Evolutionary conservation across 2,797 vertebrate species (phyloP).

Genomic region (Sarcophilus harrisii): DNA sequence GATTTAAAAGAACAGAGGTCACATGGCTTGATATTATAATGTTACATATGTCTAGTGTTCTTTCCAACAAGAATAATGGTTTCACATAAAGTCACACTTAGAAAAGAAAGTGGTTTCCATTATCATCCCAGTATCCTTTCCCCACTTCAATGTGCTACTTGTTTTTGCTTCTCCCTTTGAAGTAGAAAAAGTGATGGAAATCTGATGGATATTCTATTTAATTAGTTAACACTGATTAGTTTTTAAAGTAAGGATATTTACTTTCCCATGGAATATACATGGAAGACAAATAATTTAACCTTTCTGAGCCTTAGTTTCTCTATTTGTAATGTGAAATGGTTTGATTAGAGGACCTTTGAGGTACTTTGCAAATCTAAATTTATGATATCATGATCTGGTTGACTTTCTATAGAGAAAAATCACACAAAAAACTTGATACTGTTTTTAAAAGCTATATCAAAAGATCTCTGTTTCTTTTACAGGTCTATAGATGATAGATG

Average conservation of each 20-base stretch:
- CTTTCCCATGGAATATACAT: no score
- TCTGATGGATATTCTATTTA: background rate
- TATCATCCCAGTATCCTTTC: slow-evolving; percentile 27
- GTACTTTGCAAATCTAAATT: background rate
- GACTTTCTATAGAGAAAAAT: background rate
- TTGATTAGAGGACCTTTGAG: background rate
- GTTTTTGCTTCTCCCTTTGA: background rate
- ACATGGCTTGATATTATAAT: background rate
- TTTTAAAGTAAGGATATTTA: no score
- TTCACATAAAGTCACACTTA: background rate
- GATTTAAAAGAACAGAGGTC: background rate
- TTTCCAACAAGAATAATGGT: slow-evolving; percentile 35
- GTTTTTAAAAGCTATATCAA: background rate
- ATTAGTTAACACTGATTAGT: no score
- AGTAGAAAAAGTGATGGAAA: background rate
- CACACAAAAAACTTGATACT: background rate
- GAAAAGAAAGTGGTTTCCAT: slow-evolving; percentile 17
- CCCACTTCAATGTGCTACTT: slow-evolving; percentile 5
- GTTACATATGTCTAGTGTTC: background rate
- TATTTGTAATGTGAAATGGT: background rate
- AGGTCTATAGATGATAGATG: background rate
- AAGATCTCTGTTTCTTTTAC: background rate
- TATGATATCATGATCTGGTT: background rate
- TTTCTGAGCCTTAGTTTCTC: background rate
- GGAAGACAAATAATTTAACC: background rate